Evolutionary conservation across 2,888 invertebrate species (phyloP), one percentile per base, ranked within the genome.

Genomic region (Germaria angustata): DNA sequence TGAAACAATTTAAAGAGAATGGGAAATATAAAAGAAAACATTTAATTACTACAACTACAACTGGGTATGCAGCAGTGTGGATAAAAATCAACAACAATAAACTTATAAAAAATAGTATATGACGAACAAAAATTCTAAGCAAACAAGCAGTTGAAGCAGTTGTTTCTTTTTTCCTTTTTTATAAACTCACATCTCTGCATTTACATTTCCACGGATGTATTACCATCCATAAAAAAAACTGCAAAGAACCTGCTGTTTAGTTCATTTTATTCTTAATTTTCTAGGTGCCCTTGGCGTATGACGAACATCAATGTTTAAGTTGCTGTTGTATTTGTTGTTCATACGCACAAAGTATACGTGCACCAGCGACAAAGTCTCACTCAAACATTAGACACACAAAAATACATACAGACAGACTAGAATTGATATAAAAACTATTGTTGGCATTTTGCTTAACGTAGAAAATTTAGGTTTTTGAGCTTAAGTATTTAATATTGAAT

Each of bases 221-320:
- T 28, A 6, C 11, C 4, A 5, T 49, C n/a, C n/a, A 49, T 20
- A 32, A 11, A 3, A 15, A 2, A 3, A 15, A 2, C 15, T 63
- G 9, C 8, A 28, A 53, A 63, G 24, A 13, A 24, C 36, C 44
- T 20, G 17, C 34, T 36, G 66, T 69, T 66, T 63, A 57, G 28
- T 34, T 59, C 46, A 11, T 53, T 61, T 72, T 73, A 59, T 53
- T 36, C 36, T 17, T n/a, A n/a, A 57, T 59, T 68, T 66, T 53
- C n/a, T 44, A 24, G 41, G n/a, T 61, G 36, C 63, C 20, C 39
- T 9, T 41, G 66, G 80, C 69, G 65, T 76, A 69, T 79, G 46
- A 61, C 65, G 36, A 73, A 80, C 51, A 57, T 71, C 46, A 66
- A 71, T 69, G 57, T 72, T 69, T 20, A 1, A 44, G 17, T 46